Evolutionary conservation across 2,888 invertebrate genomes (phyloP), one percentile per base, ranked within the genome.

Genomic region (Baronia brevicornis): DNA sequence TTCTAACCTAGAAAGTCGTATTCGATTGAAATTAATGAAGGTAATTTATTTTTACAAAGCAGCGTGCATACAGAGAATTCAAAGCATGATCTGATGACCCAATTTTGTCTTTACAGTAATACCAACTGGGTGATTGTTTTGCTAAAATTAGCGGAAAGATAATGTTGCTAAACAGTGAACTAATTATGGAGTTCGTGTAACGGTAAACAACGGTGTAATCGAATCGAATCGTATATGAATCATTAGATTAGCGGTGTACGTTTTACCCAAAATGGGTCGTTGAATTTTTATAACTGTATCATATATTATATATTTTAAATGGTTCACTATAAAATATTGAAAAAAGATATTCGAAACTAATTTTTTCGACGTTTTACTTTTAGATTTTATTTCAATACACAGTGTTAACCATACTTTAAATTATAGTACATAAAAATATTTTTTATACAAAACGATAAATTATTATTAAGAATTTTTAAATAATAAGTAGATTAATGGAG

Each of bases 121-220:
- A n/a, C n/a, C n/a, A n/a, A 27, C 2, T 7, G 14, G 14, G 1
- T 8, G 9, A 17, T 29, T 35, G 35, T 35, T 15, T 25, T 13
- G 26, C 25, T 4, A 11, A n/a, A 13, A 29, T 22, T 9, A 20
- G 11, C 28, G 20, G 5, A 18, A 33, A 18, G 8, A 7, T 34
- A 27, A 6, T 18, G 19, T 29, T 28, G 28, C 23, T 21, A 24
- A 29, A 30, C 28, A 14, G 35, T 25, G 29, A 25, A 29, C 41
- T 36, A 41, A 38, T 38, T 38, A 38, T 12, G 3, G 18, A 38
- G 39, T 39, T 41, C 36, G 22, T 13, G 20, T 39, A 44, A 39
- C 43, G 30, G 43, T 36, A 26, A 33, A 39, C 36, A 38, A 21
- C 15, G 20, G 19, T 11, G 32, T 32, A 36, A 39, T 38, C 36